Percentiles rank a stretch among this genome's conserved stretches.
Conservation (phyloP, 2,888 invertebrate species). For the Elegia similella region DNA sequence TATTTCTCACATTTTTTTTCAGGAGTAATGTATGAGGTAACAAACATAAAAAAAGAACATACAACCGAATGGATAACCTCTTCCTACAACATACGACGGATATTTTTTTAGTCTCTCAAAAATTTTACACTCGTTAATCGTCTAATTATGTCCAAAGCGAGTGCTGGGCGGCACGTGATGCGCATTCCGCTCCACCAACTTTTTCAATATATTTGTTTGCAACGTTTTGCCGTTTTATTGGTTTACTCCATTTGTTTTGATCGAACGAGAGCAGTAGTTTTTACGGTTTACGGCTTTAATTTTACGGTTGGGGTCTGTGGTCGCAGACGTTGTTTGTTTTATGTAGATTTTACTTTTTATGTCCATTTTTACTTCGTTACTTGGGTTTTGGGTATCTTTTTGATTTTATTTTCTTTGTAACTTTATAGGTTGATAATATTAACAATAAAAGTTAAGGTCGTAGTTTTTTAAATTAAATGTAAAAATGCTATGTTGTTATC, state of each 20-base stretch:
- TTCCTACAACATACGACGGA: too few relatives aligned
- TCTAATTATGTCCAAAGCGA: neutral
- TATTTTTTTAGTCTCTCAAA: too few relatives aligned
- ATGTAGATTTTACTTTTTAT: neutral
- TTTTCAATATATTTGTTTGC: constrained; percentile 43
- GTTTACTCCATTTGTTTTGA: constrained; percentile 44
- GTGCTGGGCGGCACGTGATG: constrained; percentile 17
- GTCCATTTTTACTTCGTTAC: neutral
- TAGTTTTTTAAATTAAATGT: too few relatives aligned
- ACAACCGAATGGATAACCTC: too few relatives aligned
- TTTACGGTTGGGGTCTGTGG: constrained; percentile 50
- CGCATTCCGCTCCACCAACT: constrained; percentile 28
- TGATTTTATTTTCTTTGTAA: neutral
- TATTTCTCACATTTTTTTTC: too few relatives aligned
- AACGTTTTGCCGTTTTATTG: constrained; percentile 34
- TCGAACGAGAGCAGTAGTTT: constrained; percentile 37
- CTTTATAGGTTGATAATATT: neutral
- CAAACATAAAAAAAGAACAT: too few relatives aligned
- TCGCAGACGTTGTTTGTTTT: constrained; percentile 8
- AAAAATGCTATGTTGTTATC: too few relatives aligned
- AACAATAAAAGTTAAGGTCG: neutral
- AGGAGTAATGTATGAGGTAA: too few relatives aligned
- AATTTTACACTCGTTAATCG: neutral
- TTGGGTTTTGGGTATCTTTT: neutral
- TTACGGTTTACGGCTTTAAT: constrained; percentile 55